A percentile compares a stretch with the other conserved stretches of the same genome.
These are phyloP conservation scores for Tachycineta bicolor DNA, from an alignment of 2,113 vertebrate genomes.

Conservation along the genomic window DNA sequence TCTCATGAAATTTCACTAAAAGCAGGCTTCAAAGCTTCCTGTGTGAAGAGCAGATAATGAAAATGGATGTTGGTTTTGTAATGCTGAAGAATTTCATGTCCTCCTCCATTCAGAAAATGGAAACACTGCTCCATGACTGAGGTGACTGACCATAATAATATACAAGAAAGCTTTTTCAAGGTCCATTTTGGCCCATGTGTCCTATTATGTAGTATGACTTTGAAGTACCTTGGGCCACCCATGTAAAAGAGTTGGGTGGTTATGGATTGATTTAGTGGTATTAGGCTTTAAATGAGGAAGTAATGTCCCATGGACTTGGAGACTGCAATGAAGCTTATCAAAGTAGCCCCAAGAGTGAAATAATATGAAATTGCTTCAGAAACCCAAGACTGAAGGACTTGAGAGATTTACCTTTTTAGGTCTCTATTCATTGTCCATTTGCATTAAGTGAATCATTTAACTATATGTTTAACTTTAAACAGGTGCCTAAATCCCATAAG, in stretches of 20 bases:
- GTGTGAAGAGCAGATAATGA: not conserved
- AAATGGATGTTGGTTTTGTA: not conserved
- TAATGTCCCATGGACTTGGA: constrained; percentile 56
- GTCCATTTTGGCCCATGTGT: constrained; percentile 30
- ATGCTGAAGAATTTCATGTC: not conserved
- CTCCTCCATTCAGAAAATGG: not conserved
- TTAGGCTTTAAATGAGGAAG: constrained; percentile 59
- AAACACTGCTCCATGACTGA: not conserved
- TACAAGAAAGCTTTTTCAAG: not conserved
- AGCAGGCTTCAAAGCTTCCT: not conserved
- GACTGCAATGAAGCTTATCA: constrained; percentile 47
- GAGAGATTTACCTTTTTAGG: constrained; percentile 55
- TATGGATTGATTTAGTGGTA: constrained; percentile 53
- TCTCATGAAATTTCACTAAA: not conserved
- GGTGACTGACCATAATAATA: not conserved
- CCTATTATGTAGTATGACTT: constrained; percentile 51
- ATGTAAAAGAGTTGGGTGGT: constrained; percentile 58
- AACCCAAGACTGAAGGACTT: constrained; percentile 39
- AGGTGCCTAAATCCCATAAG: constrained; percentile 22
- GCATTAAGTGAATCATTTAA: constrained; percentile 50
- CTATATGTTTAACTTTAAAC: constrained; percentile 45
- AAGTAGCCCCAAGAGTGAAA: constrained; percentile 52
- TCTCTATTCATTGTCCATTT: constrained; percentile 45
- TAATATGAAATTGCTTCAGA: constrained; percentile 55
- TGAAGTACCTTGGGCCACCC: constrained; percentile 42